Evolutionary conservation across 2,113 vertebrate genomes (phyloP), one percentile per base, ranked within the genome.

Genomic region (Euleptes europaea): DNA sequence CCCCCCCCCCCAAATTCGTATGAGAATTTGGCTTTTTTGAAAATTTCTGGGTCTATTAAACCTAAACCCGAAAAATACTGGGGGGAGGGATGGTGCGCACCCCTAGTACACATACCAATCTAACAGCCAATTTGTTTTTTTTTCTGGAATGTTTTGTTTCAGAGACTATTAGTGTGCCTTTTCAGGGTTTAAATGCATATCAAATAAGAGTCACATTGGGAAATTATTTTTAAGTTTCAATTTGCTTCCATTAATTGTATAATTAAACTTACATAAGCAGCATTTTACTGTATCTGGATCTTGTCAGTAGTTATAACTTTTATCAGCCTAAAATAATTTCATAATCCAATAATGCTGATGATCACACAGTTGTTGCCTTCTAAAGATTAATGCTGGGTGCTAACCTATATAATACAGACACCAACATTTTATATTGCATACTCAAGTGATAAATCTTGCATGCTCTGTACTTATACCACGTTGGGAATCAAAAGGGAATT

Each of bases 171-270:
- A 86, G 57, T 73, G 77, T 87, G 74, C 83, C 33, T 63, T 2
- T 82, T 33, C 6, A 31, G 31, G 57, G 13, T 82, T 72, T 70
- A 42, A 86, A 77, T 44, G 73, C 54, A 84, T 78, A 70, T 38
- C 70, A 63, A 65, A 63, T 35, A 74, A 90, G 14, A n/a, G 63
- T 42, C 42, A n/a, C 60, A 8, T 67, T 86, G 84, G 79, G 67
- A 40, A 77, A 49, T 31, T 7, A 15, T 42, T 80, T 78, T 7
- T 38, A 49, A 91, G 86, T 65, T 82, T 49, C 65, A 8, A 47
- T 35, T 78, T 80, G n/a, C 42, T 77, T 26, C 35, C 9, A 57
- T 57, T n/a, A 13, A 79, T 15, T 0, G 0, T 28, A n/a, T 7
- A 88, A 69, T n/a, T 79, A 19, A 72, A 1, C 51, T n/a, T 35